A percentile compares a stretch with the other conserved stretches of the same genome.
Conservation (phyloP, 2,888 invertebrate species). For the Abscondita cerata region DNA sequence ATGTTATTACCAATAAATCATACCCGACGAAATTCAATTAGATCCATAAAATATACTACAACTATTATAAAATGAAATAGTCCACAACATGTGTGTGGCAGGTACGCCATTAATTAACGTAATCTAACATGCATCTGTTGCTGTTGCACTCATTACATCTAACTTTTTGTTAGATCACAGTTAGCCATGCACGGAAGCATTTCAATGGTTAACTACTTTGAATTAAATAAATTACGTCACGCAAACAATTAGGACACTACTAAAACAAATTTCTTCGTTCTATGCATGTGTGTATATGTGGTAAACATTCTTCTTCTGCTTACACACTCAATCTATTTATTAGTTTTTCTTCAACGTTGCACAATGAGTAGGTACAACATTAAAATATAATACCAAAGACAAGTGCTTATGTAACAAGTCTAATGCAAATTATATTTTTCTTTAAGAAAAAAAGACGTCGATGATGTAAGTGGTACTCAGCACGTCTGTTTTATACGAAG, state of each 20-base stretch:
- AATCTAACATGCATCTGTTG: constrained; percentile 41
- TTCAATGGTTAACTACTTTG: constrained; percentile 25
- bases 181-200: constrained; percentile 39
- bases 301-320: background rate
- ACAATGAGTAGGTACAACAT: too few relatives aligned
- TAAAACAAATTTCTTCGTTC: constrained; percentile 12
- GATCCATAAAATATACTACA: background rate
- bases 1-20: background rate
- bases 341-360: too few relatives aligned
- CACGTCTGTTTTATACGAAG: too few relatives aligned
- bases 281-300: too few relatives aligned
- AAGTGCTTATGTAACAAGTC: too few relatives aligned
- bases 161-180: constrained; percentile 41
- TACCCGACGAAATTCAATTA: background rate
- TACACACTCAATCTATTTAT: too few relatives aligned
- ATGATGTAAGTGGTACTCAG: too few relatives aligned
- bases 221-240: constrained; percentile 27
- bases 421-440: too few relatives aligned
- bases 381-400: too few relatives aligned
- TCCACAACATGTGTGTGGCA: constrained; percentile 30
- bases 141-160: constrained; percentile 39
- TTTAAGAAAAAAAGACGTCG: too few relatives aligned
- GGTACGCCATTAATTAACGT: constrained; percentile 40
- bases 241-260: constrained; percentile 14
- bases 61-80: constrained; percentile 19